Evolutionary conservation across 2,797 vertebrate species (phyloP), one percentile per base, ranked within the genome.

Genomic region (Thaleichthys pacificus): DNA sequence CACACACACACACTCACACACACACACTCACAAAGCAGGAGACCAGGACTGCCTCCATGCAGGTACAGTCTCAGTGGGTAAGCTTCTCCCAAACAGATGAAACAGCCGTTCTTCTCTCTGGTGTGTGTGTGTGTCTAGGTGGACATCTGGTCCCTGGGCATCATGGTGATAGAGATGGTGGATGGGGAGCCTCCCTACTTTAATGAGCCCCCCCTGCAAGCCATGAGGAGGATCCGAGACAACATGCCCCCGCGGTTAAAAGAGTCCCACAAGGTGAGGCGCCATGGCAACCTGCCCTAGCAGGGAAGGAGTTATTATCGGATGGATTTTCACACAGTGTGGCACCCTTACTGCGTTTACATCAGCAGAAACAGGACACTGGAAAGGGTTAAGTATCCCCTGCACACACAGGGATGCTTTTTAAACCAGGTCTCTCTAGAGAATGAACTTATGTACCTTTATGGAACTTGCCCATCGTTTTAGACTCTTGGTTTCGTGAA

Each of bases 151-250:
- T 99, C 98, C 67, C 90, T 99, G 61, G 98, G 98, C 66, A 98
- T 99, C 89, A 99, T 99, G 98, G 97, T 99, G 80, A 98, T 99
- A 5, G 98, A 99, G 89, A 99, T 99, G 98, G 97, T 98, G 21
- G 98, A 99, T 0, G 97, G 98, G 0, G 98, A 99, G 26, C 98
- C 98, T 0, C 98, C 98, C 0, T 99, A 99, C 84, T 99, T 99
- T 83, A 99, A 99, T 0, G 98, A 99, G 88, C 97, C 98, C 2
- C 98, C 98, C 0, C 94, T 99, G 80, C 97, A 99, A 91, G 98
- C 98, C 80, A 99, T 99, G 98, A 93, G 97, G 89, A 95, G 97
- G 81, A 99, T 99, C 89, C 94, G 98, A 72, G 98, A 99, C 88
- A 99, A 99, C 91, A 90, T 99, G 57, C 97, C 97, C 0, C 97